Conservation (phyloP, 2,888 invertebrate genomes). For the Diarsia dahlii region DNA sequence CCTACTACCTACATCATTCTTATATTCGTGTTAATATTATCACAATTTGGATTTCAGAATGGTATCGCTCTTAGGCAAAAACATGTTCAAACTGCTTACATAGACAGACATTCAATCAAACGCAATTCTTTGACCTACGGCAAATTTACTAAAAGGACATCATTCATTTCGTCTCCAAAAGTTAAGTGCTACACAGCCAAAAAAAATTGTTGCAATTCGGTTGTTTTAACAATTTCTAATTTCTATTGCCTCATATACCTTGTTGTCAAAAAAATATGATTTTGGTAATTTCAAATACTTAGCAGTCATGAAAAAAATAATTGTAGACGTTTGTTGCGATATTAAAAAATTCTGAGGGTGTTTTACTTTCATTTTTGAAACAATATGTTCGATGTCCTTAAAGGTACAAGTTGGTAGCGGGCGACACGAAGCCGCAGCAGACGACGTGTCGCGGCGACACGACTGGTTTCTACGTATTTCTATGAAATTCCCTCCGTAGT, state of each 20-base stretch:
- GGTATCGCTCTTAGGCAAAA: neutral
- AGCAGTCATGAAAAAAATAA: neutral
- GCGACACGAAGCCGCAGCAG: no score
- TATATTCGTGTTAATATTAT: neutral
- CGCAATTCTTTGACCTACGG: neutral
- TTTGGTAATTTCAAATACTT: neutral
- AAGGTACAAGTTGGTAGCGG: no score
- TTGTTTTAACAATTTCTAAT: neutral
- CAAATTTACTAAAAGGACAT: neutral
- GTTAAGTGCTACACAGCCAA: neutral
- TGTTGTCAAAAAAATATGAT: neutral
- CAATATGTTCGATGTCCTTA: neutral
- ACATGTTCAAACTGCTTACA: neutral
- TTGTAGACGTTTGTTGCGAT: neutral
- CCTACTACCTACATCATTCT: no score
- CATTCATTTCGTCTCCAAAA: neutral
- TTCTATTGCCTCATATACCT: neutral
- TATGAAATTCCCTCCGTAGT: no score
- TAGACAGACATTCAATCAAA: conserved; percentile 1
- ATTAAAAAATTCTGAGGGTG: neutral
- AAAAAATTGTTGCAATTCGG: neutral
- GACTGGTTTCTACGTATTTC: no score
- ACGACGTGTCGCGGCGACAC: no score
- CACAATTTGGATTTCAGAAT: neutral
- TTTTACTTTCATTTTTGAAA: neutral